Base-by-base conservation (phyloP, 2,797 vertebrate species). In the Mormyrops attenuatus region DNA sequence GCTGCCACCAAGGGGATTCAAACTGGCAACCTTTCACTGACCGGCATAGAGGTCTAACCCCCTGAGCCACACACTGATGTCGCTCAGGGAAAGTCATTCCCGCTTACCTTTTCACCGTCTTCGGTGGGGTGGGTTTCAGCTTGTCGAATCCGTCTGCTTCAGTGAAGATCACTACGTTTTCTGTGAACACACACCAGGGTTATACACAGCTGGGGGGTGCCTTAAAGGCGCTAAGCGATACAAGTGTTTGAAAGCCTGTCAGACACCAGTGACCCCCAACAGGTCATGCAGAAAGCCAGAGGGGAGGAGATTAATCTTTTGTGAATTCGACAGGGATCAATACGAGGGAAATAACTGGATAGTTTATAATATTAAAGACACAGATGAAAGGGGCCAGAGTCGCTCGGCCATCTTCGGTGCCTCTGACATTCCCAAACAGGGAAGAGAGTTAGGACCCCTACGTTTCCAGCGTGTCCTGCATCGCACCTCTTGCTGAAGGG, bases 71-170 rank as follows among this genome's bases (percentile, higher is more conserved):
- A 34, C 26, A 5, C 26, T 5, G 3, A 73, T 34, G 66, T 34
- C 11, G 5, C n/a, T 38, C 2, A 2, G 8, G n/a, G 82, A 8
- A 49, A 50, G 26, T 13, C 30, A 26, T 20, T 22, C 82, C 34
- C 0, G 2, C 94, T 6, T 94, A 99, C 99, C 97, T 99, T 95
- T 99, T 99, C 69, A 96, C 96, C 1, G 97, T 92, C 94, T 99
- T 99, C 44, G 96, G 96, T 90, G 97, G 97, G 84, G 97, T 94
- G 87, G 96, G 96, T 88, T 98, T 97, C 87, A 99, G 94, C 94
- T 99, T 99, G 95, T 98, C 98, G 20, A 98, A 99, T 91, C 99
- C 98, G 0, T 98, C 98, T 93, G 99, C 99, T 94, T 99, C 99
- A 0, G 98, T 94, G 93, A 97, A 99, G 92, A 98, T 99, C 92